Evolutionary conservation across 2,797 vertebrate genomes (phyloP), one percentile per base, ranked within the genome.

Genomic region (Gymnothorax javanicus): DNA sequence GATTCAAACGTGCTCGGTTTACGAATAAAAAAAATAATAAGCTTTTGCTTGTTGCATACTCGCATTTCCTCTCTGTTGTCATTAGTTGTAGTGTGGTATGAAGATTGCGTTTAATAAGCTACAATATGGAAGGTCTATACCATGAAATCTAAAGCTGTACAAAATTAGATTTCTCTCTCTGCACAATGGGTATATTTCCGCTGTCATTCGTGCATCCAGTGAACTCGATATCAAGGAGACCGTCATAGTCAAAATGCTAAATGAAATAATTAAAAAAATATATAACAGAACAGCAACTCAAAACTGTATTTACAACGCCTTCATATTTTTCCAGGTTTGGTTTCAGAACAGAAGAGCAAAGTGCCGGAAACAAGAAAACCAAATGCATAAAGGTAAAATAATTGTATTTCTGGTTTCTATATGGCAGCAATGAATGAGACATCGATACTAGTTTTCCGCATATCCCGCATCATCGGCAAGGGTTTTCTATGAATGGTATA

Each of bases 271-370:
- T 1, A 43, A 43, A 2, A 64, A 23, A 64, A 20, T 15, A 64
- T 64, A 64, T 5, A 64, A 64, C 23, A 20, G n/a, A 20, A 50
- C 27, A 7, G 73, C 33, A 17, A 52, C 13, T 52, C 25, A 8
- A 8, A 43, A 73, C 73, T 43, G 73, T 15, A 50, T 17, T 77
- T 43, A 77, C 73, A 17, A 5, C 15, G 73, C 2, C 52, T 69
- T 82, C 88, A 88, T 85, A 25, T 27, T 62, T 92, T 91, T 17
- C 13, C 91, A 99, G 98, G 98, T 99, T 71, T 99, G 98, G 98
- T 99, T 99, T 94, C 98, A 99, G 93, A 99, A 99, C 94, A 96
- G 98, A 93, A 97, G 98, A 95, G 98, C 98, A 52, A 99, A 99
- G 93, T 99, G 98, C 93, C 94, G 98, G 90, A 99, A 99, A 93